Evolutionary conservation across 92 coral and sea anemone genomes (phyloP).

Genomic region (Epizoanthus scotinus): DNA sequence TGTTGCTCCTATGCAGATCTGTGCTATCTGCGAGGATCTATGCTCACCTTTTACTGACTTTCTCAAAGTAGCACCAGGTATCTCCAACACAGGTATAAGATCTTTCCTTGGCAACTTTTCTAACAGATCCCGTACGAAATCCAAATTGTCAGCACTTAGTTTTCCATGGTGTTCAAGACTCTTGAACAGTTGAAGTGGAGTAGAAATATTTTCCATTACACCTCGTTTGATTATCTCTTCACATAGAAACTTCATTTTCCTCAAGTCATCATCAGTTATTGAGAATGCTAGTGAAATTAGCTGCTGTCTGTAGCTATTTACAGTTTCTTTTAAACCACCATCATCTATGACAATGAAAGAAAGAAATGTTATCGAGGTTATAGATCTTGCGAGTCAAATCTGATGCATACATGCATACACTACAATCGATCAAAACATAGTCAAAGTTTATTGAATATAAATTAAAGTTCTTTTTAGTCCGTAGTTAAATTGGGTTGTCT

Average conservation of each 20-base stretch:
- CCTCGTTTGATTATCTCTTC: conserved; percentile 38
- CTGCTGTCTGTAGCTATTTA: conserved; percentile 35
- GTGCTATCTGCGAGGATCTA: not conserved
- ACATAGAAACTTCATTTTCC: conserved; percentile 47
- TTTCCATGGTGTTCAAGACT: conserved; percentile 51
- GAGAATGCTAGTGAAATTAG: conserved; percentile 35
- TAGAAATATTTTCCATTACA: conserved; percentile 9
- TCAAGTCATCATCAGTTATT: conserved; percentile 40
- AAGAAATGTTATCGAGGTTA: too few species aligned
- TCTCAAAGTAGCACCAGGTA: not conserved
- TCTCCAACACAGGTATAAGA: conserved; percentile 30
- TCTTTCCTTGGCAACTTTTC: conserved; percentile 47
- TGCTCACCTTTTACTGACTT: conserved; percentile 20
- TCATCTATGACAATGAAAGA: not conserved
- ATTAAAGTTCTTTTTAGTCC: too few species aligned
- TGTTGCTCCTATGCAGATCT: too few species aligned
- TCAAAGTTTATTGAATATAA: too few species aligned
- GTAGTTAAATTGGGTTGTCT: too few species aligned
- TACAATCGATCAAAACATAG: too few species aligned
- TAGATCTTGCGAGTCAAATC: too few species aligned
- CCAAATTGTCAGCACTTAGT: conserved; percentile 20
- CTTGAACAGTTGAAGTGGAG: conserved; percentile 48
- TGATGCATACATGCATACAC: too few species aligned
- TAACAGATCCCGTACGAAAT: conserved; percentile 37
- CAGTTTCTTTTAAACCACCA: not conserved